Evolutionary conservation across 2,113 vertebrate species (phyloP).

Genomic region (Dinomys branickii): DNA sequence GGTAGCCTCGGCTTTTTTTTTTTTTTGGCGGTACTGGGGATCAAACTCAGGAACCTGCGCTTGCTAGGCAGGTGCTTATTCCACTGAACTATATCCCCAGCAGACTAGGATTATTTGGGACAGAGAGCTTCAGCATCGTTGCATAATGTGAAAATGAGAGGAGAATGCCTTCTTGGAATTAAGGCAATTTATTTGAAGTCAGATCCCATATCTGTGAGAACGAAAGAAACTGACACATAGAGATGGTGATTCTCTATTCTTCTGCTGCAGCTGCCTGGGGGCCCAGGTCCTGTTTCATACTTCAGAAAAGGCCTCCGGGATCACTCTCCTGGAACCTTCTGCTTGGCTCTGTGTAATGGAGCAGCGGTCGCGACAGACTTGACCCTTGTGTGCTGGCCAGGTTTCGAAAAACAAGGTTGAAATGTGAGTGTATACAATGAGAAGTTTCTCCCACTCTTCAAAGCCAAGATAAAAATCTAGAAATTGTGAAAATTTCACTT

Average conservation of each 20-base stretch:
- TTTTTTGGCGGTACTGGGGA: no score
- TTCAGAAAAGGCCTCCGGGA: background rate
- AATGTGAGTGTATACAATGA: background rate
- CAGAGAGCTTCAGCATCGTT: background rate
- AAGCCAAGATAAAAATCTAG: slow-evolving; percentile 28
- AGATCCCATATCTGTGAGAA: background rate
- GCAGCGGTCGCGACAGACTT: background rate
- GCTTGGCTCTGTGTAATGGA: background rate
- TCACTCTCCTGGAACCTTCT: background rate
- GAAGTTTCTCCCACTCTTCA: background rate
- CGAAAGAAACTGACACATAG: slow-evolving; percentile 5
- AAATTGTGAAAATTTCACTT: background rate
- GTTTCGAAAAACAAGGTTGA: background rate
- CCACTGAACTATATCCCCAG: no score
- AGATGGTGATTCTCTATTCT: background rate
- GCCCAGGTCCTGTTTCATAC: background rate
- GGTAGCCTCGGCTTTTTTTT: no score
- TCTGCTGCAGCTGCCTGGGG: background rate
- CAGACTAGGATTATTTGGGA: background rate
- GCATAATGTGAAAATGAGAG: background rate
- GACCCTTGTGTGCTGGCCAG: background rate
- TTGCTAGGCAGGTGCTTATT: no score
- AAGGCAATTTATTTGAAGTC: background rate
- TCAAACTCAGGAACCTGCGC: no score
- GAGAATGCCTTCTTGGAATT: background rate